Conservation (phyloP, 2,888 invertebrate species). For the Cryptocephalus primarius region DNA sequence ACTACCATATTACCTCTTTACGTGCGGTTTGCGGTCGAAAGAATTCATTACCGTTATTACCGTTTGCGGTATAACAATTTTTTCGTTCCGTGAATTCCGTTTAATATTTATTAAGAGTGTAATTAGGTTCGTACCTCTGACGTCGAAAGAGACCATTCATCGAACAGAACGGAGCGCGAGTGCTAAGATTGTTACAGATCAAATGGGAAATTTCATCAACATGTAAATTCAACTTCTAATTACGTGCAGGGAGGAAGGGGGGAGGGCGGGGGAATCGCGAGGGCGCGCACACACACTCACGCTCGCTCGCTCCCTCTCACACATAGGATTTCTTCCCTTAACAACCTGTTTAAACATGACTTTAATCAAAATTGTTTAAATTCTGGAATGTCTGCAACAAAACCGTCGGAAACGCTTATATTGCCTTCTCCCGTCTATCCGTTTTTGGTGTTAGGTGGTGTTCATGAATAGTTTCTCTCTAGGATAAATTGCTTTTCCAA, state of each 20-base stretch:
- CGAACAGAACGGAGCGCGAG: no score
- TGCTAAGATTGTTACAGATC: not conserved
- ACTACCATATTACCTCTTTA: no score
- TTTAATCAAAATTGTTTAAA: slow-evolving; percentile 34
- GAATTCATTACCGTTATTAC: no score
- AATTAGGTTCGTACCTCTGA: no score
- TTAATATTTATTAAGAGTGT: no score
- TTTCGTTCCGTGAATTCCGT: no score
- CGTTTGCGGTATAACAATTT: no score
- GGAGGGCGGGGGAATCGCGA: not conserved
- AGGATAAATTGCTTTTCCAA: slow-evolving; percentile 19
- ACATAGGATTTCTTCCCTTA: slow-evolving; percentile 1
- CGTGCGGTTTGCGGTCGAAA: no score
- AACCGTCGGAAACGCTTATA: slow-evolving; percentile 27
- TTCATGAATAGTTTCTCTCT: slow-evolving; percentile 17
- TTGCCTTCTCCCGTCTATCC: slow-evolving; percentile 19
- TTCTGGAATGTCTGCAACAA: slow-evolving; percentile 30
- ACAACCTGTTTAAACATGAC: slow-evolving; percentile 28
- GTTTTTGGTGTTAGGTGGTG: slow-evolving; percentile 12
- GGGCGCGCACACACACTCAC: not conserved
- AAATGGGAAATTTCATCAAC: not conserved
- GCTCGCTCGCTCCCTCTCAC: not conserved
- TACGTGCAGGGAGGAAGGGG: not conserved
- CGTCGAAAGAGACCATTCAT: no score
- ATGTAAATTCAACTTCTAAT: not conserved